Conservation (phyloP, 2,113 vertebrate species). For the Strigops habroptila region DNA sequence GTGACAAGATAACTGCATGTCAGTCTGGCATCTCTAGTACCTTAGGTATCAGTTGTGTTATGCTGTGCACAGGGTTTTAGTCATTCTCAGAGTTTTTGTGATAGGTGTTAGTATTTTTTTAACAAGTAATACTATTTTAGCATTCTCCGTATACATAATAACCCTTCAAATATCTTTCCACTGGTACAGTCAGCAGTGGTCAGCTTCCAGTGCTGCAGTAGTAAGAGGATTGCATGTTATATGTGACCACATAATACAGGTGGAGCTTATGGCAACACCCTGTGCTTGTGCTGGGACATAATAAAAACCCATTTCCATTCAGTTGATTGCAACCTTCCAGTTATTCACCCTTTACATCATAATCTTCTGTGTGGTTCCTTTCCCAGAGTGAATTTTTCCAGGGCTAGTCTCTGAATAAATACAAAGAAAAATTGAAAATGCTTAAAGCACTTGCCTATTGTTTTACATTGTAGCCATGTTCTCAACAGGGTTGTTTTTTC, state of each 20-base stretch:
- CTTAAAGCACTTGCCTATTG: not conserved
- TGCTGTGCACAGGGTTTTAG: not conserved
- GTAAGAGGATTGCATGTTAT: not conserved
- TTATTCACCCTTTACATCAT: not conserved
- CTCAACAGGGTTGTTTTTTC: not conserved
- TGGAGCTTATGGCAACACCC: not conserved
- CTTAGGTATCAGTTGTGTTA: not conserved
- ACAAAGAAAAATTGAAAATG: not conserved
- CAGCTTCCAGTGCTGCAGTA: not conserved
- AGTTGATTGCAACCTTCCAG: not conserved
- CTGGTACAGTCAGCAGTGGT: not conserved
- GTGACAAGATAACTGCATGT: not conserved
- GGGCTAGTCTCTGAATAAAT: not conserved
- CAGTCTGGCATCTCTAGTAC: not conserved
- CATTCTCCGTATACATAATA: not conserved
- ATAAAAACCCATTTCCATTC: not conserved
- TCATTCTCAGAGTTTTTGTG: not conserved
- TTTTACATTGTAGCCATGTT: not conserved
- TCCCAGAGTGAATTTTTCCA: not conserved
- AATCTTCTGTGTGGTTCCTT: not conserved
- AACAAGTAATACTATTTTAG: not conserved
- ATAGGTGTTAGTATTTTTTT: not conserved
- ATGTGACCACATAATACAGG: not conserved
- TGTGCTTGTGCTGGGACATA: not conserved
- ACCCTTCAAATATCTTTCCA: not conserved